Evolutionary conservation across 2,888 invertebrate genomes (phyloP), one percentile per base, ranked within the genome.

Genomic region (Parnassius glacialis): DNA sequence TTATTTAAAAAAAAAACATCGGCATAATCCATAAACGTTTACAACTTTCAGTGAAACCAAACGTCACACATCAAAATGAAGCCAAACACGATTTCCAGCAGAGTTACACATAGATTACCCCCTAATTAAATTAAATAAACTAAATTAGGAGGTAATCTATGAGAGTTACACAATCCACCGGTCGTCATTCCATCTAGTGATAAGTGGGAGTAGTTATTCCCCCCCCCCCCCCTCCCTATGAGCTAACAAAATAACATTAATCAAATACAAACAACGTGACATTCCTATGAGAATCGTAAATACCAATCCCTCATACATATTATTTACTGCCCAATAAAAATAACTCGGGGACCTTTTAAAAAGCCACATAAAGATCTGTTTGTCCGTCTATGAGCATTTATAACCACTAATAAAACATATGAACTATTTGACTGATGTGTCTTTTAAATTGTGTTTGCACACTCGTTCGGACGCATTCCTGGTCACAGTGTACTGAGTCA

Each of bases 371-470:
- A 66, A 52, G 52, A 64, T 63, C 48, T 67, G 64, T 80, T 73
- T 77, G 74, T 77, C 72, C 70, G 74, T 74, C 75, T 74, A 68
- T 68, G 65, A 65, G 73, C 77, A 70, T 77, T 81, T 81, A 84
- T 79, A 73, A 72, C 58, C 67, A 68, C 74, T 68, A 79, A 82
- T 83, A 84, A 85, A 82, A 74, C 70, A 66, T 68, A 62, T 63
- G 61, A 63, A 52, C 52, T 71, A 69, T 76, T 75, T 83, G 80
- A 81, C 79, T 70, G 76, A 59, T 68, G 69, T 66, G 67, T 67
- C 67, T 67, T 62, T 70, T 68, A 61, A 65, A 59, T 69, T 57
- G 70, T 84, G 85, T 87, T 85, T 87, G 86, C 85, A 74, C 79
- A 76, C 74, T 68, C 74, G 74, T 77, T 71, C 65, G 65, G 69